Percentiles rank a stretch among this genome's conserved stretches.
Evolutionary conservation across 2,888 invertebrate species (phyloP).

Genomic region (Macropis europaea): DNA sequence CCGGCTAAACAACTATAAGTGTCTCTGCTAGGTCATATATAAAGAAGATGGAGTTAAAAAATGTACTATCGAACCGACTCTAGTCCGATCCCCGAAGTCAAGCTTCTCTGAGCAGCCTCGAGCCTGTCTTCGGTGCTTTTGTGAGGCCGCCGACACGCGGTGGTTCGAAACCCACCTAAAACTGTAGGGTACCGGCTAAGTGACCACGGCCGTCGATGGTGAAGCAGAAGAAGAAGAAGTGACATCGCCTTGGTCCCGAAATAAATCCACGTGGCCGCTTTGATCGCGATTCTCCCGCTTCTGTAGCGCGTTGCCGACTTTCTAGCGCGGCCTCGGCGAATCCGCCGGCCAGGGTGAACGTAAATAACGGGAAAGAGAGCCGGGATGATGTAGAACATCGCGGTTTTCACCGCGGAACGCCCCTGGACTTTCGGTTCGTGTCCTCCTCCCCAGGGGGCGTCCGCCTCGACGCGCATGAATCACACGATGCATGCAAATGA

Average conservation of each 20-base stretch:
- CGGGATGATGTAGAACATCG: constrained; percentile 47
- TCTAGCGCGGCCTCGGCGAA: constrained; percentile 16
- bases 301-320: neutral
- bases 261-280: constrained; percentile 38
- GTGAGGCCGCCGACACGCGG: too few species aligned
- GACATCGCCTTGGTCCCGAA: constrained; percentile 6
- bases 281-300: constrained; percentile 41
- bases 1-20: too few species aligned
- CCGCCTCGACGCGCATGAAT: constrained; percentile 55
- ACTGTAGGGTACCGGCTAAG: too few species aligned
- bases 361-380: constrained; percentile 52
- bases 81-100: too few species aligned
- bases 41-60: too few species aligned
- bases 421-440: constrained; percentile 59
- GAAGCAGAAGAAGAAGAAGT: neutral
- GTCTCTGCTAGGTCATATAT: too few species aligned
- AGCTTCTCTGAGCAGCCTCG: too few species aligned
- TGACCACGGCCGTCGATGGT: too few species aligned
- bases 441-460: constrained; percentile 53
- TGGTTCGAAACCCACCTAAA: too few species aligned
- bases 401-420: constrained; percentile 60
- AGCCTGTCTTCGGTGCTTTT: too few species aligned
- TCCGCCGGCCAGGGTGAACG: constrained; percentile 20
- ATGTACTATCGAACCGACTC: too few species aligned
- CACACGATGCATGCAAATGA: constrained; percentile 61